Evolutionary conservation across 1,140 invertebrate genomes (phyloP), one percentile per base, ranked within the genome.

Genomic region (Camponotus floridanus): DNA sequence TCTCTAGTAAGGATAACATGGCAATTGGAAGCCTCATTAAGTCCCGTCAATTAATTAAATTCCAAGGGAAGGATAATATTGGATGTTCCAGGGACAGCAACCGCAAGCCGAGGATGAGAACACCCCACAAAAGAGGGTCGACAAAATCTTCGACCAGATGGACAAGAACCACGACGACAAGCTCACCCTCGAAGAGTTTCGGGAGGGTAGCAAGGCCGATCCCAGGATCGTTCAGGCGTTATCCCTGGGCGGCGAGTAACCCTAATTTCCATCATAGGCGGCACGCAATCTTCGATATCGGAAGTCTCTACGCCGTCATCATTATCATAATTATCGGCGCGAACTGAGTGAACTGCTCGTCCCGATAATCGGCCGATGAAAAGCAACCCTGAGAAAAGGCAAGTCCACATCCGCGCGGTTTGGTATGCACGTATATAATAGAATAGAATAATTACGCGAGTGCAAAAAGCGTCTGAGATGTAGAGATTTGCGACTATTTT

Each of bases 91-190:
- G 98, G 98, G 98, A 31, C 98, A 99, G 94, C 97, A 98, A 86
- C 98, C 98, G 36, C 97, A 97, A 80, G 97, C 98, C 15, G 98
- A 99, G 92, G 98, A 99, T 91, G 98, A 99, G 93, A 99, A 99
- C 94, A 99, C 98, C 59, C 98, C 98, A 1, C 98, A 99, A 94
- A 99, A 99, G 92, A 96, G 99, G 92, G 98, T 99, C 48, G 98
- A 99, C 94, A 98, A 99, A 94, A 99, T 99, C 93, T 99, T 99
- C 95, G 98, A 99, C 94, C 98, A 99, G 94, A 99, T 99, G 98
- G 99, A 99, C 95, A 99, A 99, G 96, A 99, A 99, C 94, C 98
- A 99, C 95, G 99, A 99, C 95, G 99, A 99, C 94, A 97, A 98
- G 94, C 96, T 99, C 86, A 99, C 99, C 18, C 96, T 99, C 87